These are phyloP conservation scores for Galeopterus variegatus DNA, from an alignment of 2,113 vertebrate species.

Conservation along the genomic window DNA sequence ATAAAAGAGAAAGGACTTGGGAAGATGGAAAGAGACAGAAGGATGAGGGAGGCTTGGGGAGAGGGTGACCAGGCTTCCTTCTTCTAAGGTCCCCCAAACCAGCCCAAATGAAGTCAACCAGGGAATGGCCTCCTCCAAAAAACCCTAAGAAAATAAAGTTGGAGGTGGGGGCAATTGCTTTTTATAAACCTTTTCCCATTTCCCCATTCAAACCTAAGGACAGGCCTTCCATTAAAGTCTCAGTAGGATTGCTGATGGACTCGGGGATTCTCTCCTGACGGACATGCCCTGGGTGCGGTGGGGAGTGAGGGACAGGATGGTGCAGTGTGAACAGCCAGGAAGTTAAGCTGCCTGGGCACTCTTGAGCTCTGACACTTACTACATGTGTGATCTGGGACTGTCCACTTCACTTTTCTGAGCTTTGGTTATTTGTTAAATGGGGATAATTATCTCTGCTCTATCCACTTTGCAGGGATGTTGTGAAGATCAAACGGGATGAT, in stretches of 20 bases:
- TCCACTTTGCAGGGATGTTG: background rate
- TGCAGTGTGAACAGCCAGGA: accelerated
- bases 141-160: background rate
- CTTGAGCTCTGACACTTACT: background rate
- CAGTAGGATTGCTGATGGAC: background rate
- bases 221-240: background rate
- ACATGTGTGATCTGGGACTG: too few relatives aligned
- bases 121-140: background rate
- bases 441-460: background rate
- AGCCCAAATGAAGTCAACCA: background rate
- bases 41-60: background rate
- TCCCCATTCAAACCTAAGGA: accelerated
- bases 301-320: too few relatives aligned
- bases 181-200: background rate
- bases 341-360: background rate
- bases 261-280: background rate
- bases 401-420: background rate
- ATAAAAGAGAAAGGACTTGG: background rate
- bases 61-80: background rate
- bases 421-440: background rate
- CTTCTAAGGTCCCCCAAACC: accelerated
- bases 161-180: background rate
- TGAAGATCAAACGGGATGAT: background rate
- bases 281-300: background rate
- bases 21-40: background rate